These are phyloP conservation scores for Eupithecia tripunctaria DNA, from an alignment of 2,888 invertebrate species.

Conservation along the genomic window DNA sequence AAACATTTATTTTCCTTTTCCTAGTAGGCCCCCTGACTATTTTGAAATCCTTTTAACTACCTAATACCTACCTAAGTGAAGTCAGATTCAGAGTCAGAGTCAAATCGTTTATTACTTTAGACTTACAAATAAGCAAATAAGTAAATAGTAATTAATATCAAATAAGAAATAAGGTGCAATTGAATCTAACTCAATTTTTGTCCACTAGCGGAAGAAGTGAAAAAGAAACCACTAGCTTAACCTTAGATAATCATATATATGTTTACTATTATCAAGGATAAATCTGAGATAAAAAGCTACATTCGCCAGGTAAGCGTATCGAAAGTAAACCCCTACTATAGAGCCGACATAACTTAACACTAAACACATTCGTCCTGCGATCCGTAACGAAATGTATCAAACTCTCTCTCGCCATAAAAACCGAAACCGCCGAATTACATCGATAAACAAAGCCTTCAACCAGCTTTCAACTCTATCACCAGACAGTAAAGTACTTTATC, in stretches of 20 bases:
- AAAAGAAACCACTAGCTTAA: too few species aligned
- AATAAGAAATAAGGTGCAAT: too few species aligned
- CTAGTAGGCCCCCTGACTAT: neutral
- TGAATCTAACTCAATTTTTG: too few species aligned
- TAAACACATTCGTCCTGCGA: conserved; percentile 20
- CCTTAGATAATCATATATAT: too few species aligned
- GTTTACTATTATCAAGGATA: too few species aligned
- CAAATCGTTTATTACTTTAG: too few species aligned
- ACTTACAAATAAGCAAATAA: too few species aligned
- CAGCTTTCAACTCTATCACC: conserved; percentile 20
- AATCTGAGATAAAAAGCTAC: neutral
- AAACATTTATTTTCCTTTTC: too few species aligned
- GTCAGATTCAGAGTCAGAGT: too few species aligned
- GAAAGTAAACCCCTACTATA: neutral
- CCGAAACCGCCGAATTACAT: conserved; percentile 36
- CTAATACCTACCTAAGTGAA: neutral
- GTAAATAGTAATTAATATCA: too few species aligned
- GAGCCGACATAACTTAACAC: neutral
- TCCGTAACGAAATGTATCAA: conserved; percentile 33
- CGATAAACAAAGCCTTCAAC: conserved; percentile 31
- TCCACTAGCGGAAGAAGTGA: too few species aligned
- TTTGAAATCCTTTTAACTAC: too few species aligned
- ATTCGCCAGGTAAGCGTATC: neutral
- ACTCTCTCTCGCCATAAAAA: conserved; percentile 28
- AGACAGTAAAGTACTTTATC: conserved; percentile 14